phyloP scores from a whole-genome alignment of 1,140 invertebrate species.

The Zelostemma sp. region DNA sequence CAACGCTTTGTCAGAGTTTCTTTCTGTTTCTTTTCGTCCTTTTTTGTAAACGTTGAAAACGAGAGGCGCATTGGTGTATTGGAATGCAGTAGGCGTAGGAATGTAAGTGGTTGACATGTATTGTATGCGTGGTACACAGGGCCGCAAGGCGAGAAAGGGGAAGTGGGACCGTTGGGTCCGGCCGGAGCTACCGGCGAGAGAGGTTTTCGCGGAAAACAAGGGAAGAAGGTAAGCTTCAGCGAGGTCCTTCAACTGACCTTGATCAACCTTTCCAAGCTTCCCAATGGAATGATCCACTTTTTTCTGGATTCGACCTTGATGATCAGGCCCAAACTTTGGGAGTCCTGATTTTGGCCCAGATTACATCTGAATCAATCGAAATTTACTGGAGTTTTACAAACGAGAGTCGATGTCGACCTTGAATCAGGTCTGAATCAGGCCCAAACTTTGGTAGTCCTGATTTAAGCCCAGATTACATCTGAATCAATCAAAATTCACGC shows the following conservation, averaged over 20 bases:
- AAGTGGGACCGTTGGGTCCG: slow-evolving; percentile 79
- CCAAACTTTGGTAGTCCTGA: too few species aligned
- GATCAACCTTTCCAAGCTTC: too few species aligned
- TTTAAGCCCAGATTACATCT: too few species aligned
- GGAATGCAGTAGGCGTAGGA: slow-evolving; percentile 27
- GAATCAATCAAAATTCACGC: too few species aligned
- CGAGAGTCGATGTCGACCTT: too few species aligned
- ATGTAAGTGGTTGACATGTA: slow-evolving; percentile 42
- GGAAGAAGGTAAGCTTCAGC: slow-evolving; percentile 84
- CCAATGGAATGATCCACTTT: too few species aligned
- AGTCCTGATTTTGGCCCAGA: too few species aligned
- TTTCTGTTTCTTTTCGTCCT: slow-evolving; percentile 16
- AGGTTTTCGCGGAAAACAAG: slow-evolving; percentile 84
- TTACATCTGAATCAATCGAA: too few species aligned
- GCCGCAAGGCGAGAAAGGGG: slow-evolving; percentile 83
- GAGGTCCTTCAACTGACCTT: slow-evolving; percentile 63
- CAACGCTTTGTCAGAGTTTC: neutral
- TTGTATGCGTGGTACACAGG: slow-evolving; percentile 70
- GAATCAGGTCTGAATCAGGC: too few species aligned
- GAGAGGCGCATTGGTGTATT: slow-evolving; percentile 24
- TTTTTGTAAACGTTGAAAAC: slow-evolving; percentile 19
- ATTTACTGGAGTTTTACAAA: too few species aligned
- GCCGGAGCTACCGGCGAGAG: slow-evolving; percentile 81
- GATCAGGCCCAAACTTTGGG: too few species aligned
- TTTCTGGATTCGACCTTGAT: too few species aligned